Evolutionary conservation across 2,888 invertebrate species (phyloP).

Genomic region (Gonocerus acuteangulatus): DNA sequence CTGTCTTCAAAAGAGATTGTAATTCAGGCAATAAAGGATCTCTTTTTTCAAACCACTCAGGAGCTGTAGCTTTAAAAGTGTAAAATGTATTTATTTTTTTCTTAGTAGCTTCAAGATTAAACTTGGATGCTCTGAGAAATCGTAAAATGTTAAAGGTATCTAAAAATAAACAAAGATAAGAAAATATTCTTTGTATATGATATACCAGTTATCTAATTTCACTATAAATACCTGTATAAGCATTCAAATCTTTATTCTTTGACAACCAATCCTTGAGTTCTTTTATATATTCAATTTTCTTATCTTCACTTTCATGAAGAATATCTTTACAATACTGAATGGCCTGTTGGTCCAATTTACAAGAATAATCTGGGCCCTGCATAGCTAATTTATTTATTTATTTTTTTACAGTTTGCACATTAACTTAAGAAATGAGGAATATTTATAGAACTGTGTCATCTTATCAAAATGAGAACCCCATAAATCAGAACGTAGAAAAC

Average conservation of each 20-base stretch:
- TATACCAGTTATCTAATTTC: too few relatives aligned
- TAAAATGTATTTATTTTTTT: slow-evolving; percentile 53
- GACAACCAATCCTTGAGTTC: slow-evolving; percentile 45
- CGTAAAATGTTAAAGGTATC: slow-evolving; percentile 49
- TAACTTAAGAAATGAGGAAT: too few relatives aligned
- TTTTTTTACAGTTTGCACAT: too few relatives aligned
- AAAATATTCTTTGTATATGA: background rate
- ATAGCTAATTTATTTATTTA: too few relatives aligned
- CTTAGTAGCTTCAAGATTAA: slow-evolving; percentile 51
- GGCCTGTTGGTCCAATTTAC: background rate
- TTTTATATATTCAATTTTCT: slow-evolving; percentile 41
- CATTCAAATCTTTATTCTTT: slow-evolving; percentile 42
- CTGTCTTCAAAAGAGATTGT: slow-evolving; percentile 51
- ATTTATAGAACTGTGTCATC: too few relatives aligned
- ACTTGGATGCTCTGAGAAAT: slow-evolving; percentile 57
- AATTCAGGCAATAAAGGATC: slow-evolving; percentile 52
- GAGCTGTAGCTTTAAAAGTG: slow-evolving; percentile 48
- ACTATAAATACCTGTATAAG: slow-evolving; percentile 45
- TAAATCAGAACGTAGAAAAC: too few relatives aligned
- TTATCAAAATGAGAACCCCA: too few relatives aligned
- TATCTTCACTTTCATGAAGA: slow-evolving; percentile 34
- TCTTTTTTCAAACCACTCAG: slow-evolving; percentile 56
- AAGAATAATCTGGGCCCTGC: background rate
- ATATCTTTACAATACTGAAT: slow-evolving; percentile 31
- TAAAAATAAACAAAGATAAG: slow-evolving; percentile 32